A percentile compares a stretch with the other conserved stretches of the same genome.
Conservation (phyloP, 2,888 invertebrate genomes). For the Tipula vernalis region DNA sequence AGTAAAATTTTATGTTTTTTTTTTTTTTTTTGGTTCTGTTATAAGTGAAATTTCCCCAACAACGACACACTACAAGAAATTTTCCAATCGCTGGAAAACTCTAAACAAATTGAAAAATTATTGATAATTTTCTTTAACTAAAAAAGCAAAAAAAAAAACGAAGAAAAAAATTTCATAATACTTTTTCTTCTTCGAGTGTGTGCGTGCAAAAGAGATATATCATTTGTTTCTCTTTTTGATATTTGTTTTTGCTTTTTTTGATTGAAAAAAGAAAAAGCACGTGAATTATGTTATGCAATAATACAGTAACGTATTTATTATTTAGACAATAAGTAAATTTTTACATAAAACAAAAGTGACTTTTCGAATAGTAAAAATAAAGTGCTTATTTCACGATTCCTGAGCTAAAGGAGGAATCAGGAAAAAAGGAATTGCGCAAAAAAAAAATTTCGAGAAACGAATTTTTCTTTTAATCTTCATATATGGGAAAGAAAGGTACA, state of each 20-base stretch:
- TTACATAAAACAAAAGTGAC: not conserved
- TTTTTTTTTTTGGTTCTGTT: not conserved
- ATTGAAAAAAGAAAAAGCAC: constrained; percentile 9
- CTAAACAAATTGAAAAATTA: not conserved
- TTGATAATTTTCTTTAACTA: not conserved
- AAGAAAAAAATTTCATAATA: not conserved
- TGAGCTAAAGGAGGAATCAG: not conserved
- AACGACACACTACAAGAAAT: not conserved
- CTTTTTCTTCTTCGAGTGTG: not conserved
- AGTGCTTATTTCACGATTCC: not conserved
- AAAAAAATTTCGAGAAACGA: not conserved
- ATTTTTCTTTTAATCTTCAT: not conserved
- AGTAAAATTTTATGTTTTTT: not conserved
- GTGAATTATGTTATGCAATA: constrained; percentile 11
- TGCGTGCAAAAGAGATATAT: not conserved
- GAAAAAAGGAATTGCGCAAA: not conserved
- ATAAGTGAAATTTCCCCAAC: not conserved
- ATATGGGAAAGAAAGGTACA: constrained; percentile 45
- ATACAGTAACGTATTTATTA: not conserved
- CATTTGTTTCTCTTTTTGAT: not conserved
- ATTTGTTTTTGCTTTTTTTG: not conserved
- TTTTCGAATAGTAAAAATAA: not conserved
- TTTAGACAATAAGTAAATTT: not conserved
- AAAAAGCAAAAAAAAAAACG: too few species aligned
- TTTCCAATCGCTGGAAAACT: not conserved